phyloP scores from a whole-genome alignment of 2,888 invertebrate genomes.

The Ochlodes sylvanus region DNA sequence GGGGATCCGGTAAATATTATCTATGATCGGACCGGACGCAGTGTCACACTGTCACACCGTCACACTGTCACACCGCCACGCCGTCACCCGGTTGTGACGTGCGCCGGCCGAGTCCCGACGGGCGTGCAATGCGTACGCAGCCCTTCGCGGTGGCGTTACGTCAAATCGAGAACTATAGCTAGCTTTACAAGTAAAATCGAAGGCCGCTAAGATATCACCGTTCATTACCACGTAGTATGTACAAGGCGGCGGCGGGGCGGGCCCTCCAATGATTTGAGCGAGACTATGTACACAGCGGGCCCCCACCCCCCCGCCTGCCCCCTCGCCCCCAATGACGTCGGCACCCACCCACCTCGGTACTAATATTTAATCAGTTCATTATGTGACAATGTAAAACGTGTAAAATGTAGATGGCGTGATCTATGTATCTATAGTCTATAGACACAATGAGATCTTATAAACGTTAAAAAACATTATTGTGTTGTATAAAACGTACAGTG shows the following conservation, averaged over 20 bases:
- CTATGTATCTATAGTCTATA: constrained; percentile 25
- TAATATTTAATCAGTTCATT: constrained; percentile 22
- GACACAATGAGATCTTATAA: constrained; percentile 15
- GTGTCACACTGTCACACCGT: too few relatives aligned
- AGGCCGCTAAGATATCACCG: constrained; percentile 85
- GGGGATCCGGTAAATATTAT: not conserved
- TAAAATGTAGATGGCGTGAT: constrained; percentile 14
- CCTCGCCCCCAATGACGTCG: constrained; percentile 22
- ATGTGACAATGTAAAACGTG: constrained; percentile 14
- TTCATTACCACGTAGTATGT: constrained; percentile 80
- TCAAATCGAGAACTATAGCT: constrained; percentile 66
- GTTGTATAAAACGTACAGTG: constrained; percentile 2
- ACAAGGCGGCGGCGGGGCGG: constrained; percentile 52
- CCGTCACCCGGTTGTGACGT: not conserved
- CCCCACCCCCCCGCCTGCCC: constrained; percentile 39
- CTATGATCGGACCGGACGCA: not conserved
- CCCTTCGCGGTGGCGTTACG: constrained; percentile 54
- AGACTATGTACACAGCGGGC: constrained; percentile 64
- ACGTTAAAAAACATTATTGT: constrained; percentile 15
- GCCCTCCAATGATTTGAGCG: constrained; percentile 52
- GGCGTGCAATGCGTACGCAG: constrained; percentile 58
- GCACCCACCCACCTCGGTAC: constrained; percentile 1
- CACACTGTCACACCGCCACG: too few relatives aligned
- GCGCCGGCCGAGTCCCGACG: constrained; percentile 12
- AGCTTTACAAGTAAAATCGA: constrained; percentile 84